Base-by-base conservation (phyloP, 1,140 invertebrate genomes). In the Cherax destructor region DNA sequence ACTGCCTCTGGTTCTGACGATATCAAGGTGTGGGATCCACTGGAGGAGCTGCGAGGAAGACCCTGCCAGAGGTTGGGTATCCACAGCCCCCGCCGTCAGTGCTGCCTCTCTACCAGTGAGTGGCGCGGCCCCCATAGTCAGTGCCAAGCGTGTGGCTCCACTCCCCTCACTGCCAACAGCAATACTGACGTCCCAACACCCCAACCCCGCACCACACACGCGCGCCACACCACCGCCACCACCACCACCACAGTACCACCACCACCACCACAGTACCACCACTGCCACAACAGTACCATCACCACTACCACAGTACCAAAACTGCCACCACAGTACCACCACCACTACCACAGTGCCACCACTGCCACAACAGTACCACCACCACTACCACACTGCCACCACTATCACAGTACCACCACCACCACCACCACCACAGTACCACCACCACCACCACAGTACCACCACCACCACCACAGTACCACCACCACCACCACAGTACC, bases 121-220 rank as follows among this genome's bases (percentile, higher is more conserved):
- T 85, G 83, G 83, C 83, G 74, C 83, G 76, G 83, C 88, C 88
- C 88, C 88, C 88, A 91, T 91, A 74, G 21, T 74, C 72, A 72
- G 88, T 50, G 74, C 83, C 83, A 83, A 83, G 72, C 88, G 83
- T 79, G 41, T 74, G 83, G 78, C 83, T 59, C 83, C 61, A 41
- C 56, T 69, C 88, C 88, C 50, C 83, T 85, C 83, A 56, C 76
- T 76, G 52, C 88, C 74, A 84, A 69, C 83, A 52, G 69, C 88
- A 91, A 41, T 83, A 91, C 88, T 91, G 88, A 84, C 81, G 30
- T 41, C 30, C 30, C 30, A 41, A 41, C 30, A 30, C 72, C 74
- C 49, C 74, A 24, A 21, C 74, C 65, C 41, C 50, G 4, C 87
- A 89, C 56, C 81, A 90, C 88, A 84, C 88, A 85, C 80, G 88